These are phyloP conservation scores for Aphodius sticticus DNA, from an alignment of 2,888 invertebrate species.

Conservation along the genomic window DNA sequence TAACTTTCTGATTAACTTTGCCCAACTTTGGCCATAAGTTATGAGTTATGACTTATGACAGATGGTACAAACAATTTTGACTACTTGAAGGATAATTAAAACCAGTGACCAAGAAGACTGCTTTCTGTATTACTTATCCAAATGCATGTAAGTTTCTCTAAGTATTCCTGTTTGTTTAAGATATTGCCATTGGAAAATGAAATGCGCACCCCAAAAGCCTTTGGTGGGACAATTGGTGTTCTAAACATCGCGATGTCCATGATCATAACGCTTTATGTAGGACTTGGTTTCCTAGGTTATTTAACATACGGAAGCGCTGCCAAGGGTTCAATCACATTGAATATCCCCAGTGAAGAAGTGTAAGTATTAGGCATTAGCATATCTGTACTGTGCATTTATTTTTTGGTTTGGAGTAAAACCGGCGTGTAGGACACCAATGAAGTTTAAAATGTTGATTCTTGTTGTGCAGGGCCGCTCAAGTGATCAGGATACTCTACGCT, in stretches of 20 bases:
- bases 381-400: too few species aligned
- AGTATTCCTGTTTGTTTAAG: conserved; percentile 60
- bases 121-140: too few species aligned
- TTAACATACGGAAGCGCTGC: conserved; percentile 79
- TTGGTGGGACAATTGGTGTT: conserved; percentile 83
- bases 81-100: too few species aligned
- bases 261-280: conserved; percentile 84
- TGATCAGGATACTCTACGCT: conserved; percentile 77
- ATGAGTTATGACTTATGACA: too few species aligned
- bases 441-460: neutral
- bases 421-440: too few species aligned
- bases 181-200: conserved; percentile 93
- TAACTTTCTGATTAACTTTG: too few species aligned
- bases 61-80: too few species aligned
- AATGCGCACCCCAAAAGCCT: conserved; percentile 87
- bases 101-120: too few species aligned
- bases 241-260: conserved; percentile 84
- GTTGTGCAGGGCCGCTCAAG: conserved; percentile 70
- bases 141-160: too few species aligned
- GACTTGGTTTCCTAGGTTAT: conserved; percentile 92
- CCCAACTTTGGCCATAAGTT: too few species aligned
- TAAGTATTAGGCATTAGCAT: conserved; percentile 60
- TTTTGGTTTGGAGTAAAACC: too few species aligned
- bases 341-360: conserved; percentile 75
- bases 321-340: conserved; percentile 86